Base-by-base conservation (phyloP, 1,140 invertebrate genomes). In the Nylanderia fulva region DNA sequence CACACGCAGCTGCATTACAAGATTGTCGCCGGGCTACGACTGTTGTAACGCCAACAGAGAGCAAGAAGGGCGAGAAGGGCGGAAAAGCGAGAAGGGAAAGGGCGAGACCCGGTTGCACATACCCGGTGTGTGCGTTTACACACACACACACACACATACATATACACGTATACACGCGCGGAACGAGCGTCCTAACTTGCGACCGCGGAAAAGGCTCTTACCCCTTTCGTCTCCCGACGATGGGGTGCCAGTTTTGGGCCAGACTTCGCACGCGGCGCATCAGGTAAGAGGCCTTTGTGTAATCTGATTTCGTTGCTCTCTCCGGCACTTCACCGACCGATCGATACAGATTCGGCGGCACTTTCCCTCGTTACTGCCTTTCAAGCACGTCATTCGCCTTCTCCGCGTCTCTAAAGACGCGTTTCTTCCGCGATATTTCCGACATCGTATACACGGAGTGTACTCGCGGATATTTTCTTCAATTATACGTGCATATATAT, bases 191-290 rank as follows among this genome's bases (percentile, higher is more conserved):
- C 63, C 36, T 52, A 60, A 87, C 82, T 85, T 71, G 79, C 85
- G 33, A 84, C 88, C 87, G 75, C 85, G 87, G 72, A 87, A 87
- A 89, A 91, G 87, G 88, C 88, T 89, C 88, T 89, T 89, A 94
- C 93, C 94, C 93, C 93, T 94, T 93, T 86, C 86, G 85, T 83
- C 60, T 5, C 79, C 36, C 68, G 69, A 76, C 86, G 89, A 89
- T 90, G 92, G 91, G 91, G 91, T 92, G 91, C 90, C 93, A 95
- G 94, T 95, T 93, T 93, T 91, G 89, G 91, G 90, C 89, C 89
- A 92, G 93, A 93, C 92, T 91, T 93, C 90, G 90, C 90, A 92
- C 93, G 93, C 89, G 89, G 84, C 92, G 89, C 92, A 92, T 94
- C 94, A 92, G 91, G 91, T 92, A 91, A 93, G 90, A 92, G 90